Evolutionary conservation across 2,888 invertebrate genomes (phyloP).

Genomic region (Latrodectus hesperus): DNA sequence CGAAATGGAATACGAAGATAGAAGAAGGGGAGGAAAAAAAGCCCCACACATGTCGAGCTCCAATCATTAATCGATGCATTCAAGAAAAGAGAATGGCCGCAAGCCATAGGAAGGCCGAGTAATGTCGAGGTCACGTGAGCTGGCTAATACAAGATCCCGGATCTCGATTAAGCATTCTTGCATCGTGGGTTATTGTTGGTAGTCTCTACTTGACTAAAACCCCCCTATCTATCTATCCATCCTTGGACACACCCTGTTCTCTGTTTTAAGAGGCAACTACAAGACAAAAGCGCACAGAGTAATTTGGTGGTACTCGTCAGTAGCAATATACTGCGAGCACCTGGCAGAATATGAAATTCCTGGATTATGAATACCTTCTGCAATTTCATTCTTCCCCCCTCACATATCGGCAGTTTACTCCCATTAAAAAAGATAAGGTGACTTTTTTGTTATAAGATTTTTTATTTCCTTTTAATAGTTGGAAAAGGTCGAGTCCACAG

Average conservation of each 20-base stretch:
- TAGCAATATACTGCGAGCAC: conserved; percentile 56
- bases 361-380: conserved; percentile 59
- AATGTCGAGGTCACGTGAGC: conserved; percentile 68
- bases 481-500: conserved; percentile 33
- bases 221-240: conserved; percentile 54
- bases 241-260: conserved; percentile 62
- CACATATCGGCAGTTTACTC: conserved; percentile 43
- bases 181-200: conserved; percentile 64
- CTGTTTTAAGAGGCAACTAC: conserved; percentile 66
- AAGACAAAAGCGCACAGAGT: conserved; percentile 63
- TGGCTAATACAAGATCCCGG: conserved; percentile 67
- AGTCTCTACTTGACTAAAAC: conserved; percentile 42
- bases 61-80: conserved; percentile 67
- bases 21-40: neutral
- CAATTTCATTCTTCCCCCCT: conserved; percentile 35
- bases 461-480: conserved; percentile 63
- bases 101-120: conserved; percentile 62
- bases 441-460: conserved; percentile 13
- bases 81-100: conserved; percentile 58
- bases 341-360: conserved; percentile 65
- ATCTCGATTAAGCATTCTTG: conserved; percentile 67
- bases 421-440: conserved; percentile 57
- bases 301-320: conserved; percentile 59
- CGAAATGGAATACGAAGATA: conserved; percentile 13
- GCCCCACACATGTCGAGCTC: conserved; percentile 62